Percentiles rank a stretch among this genome's conserved stretches.
These are phyloP conservation scores for Callipepla squamata DNA, from an alignment of 2,113 vertebrate genomes.

Conservation along the genomic window DNA sequence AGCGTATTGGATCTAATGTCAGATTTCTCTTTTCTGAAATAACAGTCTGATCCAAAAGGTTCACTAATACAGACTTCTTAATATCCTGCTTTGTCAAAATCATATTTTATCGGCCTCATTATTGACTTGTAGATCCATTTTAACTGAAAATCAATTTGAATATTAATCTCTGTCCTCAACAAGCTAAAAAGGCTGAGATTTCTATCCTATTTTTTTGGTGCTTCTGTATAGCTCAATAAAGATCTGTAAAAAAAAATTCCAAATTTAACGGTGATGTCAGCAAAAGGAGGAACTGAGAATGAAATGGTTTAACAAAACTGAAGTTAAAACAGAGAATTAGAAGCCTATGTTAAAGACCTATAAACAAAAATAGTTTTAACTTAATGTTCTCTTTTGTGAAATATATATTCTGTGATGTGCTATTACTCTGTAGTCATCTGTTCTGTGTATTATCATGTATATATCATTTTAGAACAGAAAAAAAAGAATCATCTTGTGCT, in stretches of 20 bases:
- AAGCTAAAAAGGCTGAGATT: background rate
- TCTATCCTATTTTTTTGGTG: background rate
- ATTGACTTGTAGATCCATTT: background rate
- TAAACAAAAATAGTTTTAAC: background rate
- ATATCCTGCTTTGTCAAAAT: slow-evolving; percentile 25
- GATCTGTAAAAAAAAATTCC: background rate
- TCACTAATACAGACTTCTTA: background rate
- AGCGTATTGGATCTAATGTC: background rate
- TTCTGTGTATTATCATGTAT: background rate
- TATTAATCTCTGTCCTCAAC: background rate
- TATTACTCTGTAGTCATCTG: background rate
- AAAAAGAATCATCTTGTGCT: background rate
- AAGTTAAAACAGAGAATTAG: background rate
- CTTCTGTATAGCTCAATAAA: background rate
- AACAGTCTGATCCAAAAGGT: background rate
- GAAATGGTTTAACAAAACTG: background rate
- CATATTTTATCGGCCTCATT: background rate
- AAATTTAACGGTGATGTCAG: background rate
- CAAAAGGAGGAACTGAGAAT: background rate
- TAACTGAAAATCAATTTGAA: background rate
- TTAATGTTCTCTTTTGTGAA: background rate
- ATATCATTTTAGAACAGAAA: background rate
- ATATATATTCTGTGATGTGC: no score
- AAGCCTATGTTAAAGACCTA: background rate
- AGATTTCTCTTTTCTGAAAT: background rate